Evolutionary conservation across 2,113 vertebrate genomes (phyloP), one percentile per base, ranked within the genome.

Genomic region (Bubo bubo): DNA sequence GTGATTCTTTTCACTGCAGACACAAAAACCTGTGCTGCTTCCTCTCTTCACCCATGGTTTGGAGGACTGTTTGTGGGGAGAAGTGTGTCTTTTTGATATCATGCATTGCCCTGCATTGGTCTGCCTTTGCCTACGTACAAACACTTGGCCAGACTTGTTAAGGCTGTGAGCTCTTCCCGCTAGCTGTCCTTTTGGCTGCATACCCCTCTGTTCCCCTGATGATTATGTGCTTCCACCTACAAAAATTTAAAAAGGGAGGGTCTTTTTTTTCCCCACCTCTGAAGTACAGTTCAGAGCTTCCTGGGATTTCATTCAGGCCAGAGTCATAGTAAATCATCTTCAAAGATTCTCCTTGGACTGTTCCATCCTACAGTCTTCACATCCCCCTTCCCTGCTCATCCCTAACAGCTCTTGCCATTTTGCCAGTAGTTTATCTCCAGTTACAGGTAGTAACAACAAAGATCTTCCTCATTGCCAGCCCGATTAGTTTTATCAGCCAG

Each of bases 371-470:
- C 64, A 90, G 63, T 79, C 71, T 79, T 68, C 75, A 79, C 34
- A 43, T 35, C 23, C 58, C 53, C 20, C 47, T 67, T 93, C 71
- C 35, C 45, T 5, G 4, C 79, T 90, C 49, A 86, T 43, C 39
- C 74, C 56, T 71, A 91, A 79, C 5, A 26, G 50, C 21, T 66
- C 73, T 74, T 87, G 45, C 76, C 26, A 41, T 92, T 90, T 92
- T 82, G 37, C 71, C n/a, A 50, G 70, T 34, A 71, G 79, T 90
- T 94, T 92, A 93, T 93, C 88, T 95, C 83, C 88, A 68, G 82
- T 22, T 76, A 82, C 93, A 93, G 88, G 91, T 93, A 88, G 62
- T 49, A 92, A 90, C 88, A 95, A 82, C 90, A 95, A 96, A 96
- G 90, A 66, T 82, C 63, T 90, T 90, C 79, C 86, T 88, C 79